Percentiles rank a stretch among this genome's conserved stretches.
Evolutionary conservation across 1,140 invertebrate genomes (phyloP).

Genomic region (Ditylenchus dipsaci): DNA sequence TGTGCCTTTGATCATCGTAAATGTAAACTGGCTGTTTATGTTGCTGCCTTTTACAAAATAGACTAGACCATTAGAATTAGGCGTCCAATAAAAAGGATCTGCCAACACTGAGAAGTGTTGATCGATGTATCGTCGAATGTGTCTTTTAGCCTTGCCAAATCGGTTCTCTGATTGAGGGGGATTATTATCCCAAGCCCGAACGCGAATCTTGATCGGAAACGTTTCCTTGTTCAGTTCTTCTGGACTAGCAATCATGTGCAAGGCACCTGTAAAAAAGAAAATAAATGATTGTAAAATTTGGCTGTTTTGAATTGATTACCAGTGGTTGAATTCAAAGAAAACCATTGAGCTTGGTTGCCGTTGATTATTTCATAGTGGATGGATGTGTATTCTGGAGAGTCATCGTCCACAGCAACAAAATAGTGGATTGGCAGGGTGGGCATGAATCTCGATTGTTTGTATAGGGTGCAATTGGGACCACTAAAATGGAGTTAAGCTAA

Average conservation of each 20-base stretch:
- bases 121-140: slow-evolving; percentile 13
- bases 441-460: not conserved
- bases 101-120: slow-evolving; percentile 28
- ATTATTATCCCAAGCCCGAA: slow-evolving; percentile 1
- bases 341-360: slow-evolving; percentile 18
- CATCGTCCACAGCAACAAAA: slow-evolving; percentile 28
- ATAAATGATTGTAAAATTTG: not conserved
- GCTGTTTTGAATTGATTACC: slow-evolving; percentile 5
- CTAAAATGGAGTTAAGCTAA: too few species aligned
- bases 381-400: slow-evolving; percentile 20
- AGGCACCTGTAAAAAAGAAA: slow-evolving; percentile 12
- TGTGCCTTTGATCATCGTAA: slow-evolving; percentile 26
- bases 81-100: slow-evolving; percentile 10
- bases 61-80: slow-evolving; percentile 12
- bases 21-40: slow-evolving; percentile 1
- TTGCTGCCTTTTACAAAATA: slow-evolving; percentile 18
- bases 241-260: not conserved
- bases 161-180: not conserved
- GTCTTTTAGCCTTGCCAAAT: not conserved
- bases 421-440: slow-evolving; percentile 26
- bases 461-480: not conserved
- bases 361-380: slow-evolving; percentile 26
- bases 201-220: slow-evolving; percentile 2
- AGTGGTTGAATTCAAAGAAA: slow-evolving; percentile 16
- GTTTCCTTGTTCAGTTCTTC: not conserved